phyloP scores from a whole-genome alignment of 2,888 invertebrate species.

The Chloroclystis v-ata region DNA sequence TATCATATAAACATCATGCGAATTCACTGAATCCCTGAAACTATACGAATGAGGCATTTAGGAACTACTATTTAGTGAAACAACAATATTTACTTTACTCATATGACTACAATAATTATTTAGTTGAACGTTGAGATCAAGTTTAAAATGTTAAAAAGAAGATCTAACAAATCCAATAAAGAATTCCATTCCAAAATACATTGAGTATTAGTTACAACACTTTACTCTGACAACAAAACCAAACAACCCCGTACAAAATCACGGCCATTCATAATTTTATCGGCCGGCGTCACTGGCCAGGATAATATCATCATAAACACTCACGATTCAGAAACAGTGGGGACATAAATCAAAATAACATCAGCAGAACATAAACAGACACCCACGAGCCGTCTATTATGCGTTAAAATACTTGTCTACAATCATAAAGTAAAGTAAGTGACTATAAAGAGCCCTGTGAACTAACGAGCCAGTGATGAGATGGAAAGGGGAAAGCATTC shows the following conservation, averaged over 20 bases:
- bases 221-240: too few species aligned
- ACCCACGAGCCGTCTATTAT: constrained; percentile 22
- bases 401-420: constrained; percentile 22
- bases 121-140: too few species aligned
- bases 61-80: too few species aligned
- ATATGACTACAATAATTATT: too few species aligned
- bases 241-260: neutral
- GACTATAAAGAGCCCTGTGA: constrained; percentile 9
- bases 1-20: too few species aligned
- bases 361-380: constrained; percentile 28
- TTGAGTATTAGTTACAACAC: too few species aligned
- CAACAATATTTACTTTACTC: too few species aligned
- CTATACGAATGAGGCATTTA: too few species aligned
- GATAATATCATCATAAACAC: constrained; percentile 26
- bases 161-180: too few species aligned
- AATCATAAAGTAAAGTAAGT: constrained; percentile 17
- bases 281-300: constrained; percentile 7
- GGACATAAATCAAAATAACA: constrained; percentile 28
- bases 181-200: too few species aligned
- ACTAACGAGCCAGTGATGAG: constrained; percentile 6
- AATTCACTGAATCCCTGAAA: too few species aligned
- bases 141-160: too few species aligned
- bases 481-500: neutral
- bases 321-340: constrained; percentile 22
- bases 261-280: constrained; percentile 9